These are phyloP conservation scores for Sycophila sp. DNA, from an alignment of 1,140 invertebrate species.

Conservation along the genomic window DNA sequence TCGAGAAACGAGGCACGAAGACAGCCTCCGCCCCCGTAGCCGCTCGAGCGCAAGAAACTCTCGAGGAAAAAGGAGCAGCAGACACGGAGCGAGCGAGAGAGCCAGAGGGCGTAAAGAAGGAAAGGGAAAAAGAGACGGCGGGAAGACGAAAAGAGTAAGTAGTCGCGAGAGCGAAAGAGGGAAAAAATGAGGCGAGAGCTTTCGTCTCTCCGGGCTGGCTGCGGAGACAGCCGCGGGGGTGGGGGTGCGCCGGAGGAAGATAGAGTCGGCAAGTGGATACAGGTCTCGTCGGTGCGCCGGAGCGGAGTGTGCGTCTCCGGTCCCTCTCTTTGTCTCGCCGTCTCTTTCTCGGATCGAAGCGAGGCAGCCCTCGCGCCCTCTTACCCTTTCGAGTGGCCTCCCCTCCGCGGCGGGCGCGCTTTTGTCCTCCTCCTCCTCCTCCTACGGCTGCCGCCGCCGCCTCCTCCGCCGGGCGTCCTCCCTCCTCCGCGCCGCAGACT, in stretches of 20 bases:
- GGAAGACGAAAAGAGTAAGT: not conserved
- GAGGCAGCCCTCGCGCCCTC: slow-evolving; percentile 26
- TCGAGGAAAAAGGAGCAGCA: not conserved
- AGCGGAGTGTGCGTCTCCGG: slow-evolving; percentile 56
- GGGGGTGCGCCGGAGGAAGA: slow-evolving; percentile 23
- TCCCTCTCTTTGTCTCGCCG: slow-evolving; percentile 46
- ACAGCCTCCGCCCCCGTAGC: not conserved
- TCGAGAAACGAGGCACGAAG: slow-evolving; percentile 30
- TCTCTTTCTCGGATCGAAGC: slow-evolving; percentile 52
- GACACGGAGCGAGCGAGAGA: not conserved
- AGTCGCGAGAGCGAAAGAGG: not conserved
- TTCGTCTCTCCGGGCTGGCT: too few species aligned
- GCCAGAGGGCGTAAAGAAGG: not conserved
- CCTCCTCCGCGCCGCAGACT: not conserved
- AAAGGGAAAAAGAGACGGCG: not conserved
- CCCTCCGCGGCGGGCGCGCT: slow-evolving; percentile 36
- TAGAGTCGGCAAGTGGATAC: slow-evolving; percentile 51
- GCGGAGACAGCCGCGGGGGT: too few species aligned
- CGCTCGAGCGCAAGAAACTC: not conserved
- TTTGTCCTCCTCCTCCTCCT: slow-evolving; percentile 12
- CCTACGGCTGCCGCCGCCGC: slow-evolving; percentile 12
- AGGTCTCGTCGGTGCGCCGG: slow-evolving; percentile 38
- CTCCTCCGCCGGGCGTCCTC: slow-evolving; percentile 21
- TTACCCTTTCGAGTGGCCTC: slow-evolving; percentile 39
- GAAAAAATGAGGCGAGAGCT: not conserved